Evolutionary conservation across 2,888 invertebrate genomes (phyloP).

Genomic region (Zaprionus lineosus): DNA sequence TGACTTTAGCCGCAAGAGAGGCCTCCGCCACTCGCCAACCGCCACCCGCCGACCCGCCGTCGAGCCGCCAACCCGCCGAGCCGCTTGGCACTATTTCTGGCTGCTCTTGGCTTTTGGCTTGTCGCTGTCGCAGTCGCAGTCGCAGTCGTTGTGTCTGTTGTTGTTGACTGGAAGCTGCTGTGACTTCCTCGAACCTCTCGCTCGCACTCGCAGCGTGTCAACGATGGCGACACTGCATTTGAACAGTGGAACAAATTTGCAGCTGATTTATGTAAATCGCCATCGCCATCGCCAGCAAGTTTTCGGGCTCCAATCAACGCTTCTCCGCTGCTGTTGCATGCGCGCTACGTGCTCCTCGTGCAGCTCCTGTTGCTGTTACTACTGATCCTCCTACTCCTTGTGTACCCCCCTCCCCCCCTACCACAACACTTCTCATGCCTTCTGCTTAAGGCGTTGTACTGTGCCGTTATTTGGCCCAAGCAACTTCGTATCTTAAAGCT

Average conservation of each 20-base stretch:
- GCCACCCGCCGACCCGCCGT: background rate
- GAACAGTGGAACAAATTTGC: conserved; percentile 77
- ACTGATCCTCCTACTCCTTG: conserved; percentile 16
- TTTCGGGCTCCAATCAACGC: conserved; percentile 54
- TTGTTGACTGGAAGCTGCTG: conserved; percentile 64
- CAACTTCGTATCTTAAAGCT: conserved; percentile 8
- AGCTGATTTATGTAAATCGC: conserved; percentile 77
- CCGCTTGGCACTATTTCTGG: too few species aligned
- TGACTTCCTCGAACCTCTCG: conserved; percentile 72
- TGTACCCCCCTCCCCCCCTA: too few species aligned
- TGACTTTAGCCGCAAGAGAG: conserved; percentile 60
- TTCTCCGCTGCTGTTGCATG: conserved; percentile 38
- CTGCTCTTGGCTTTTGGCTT: conserved; percentile 26
- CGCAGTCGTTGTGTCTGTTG: too few species aligned
- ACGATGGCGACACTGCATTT: conserved; percentile 68
- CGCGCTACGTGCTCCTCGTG: conserved; percentile 29
- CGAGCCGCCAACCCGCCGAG: too few species aligned
- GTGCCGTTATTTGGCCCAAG: conserved; percentile 66
- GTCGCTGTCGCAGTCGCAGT: conserved; percentile 35
- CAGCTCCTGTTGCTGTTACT: conserved; percentile 39
- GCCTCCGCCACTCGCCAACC: background rate
- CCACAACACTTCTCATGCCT: background rate
- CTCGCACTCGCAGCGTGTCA: conserved; percentile 44
- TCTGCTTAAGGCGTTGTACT: conserved; percentile 13
- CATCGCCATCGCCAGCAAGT: conserved; percentile 27